Evolutionary conservation across 2,113 vertebrate species (phyloP).

Genomic region (Oostethus manadensis): DNA sequence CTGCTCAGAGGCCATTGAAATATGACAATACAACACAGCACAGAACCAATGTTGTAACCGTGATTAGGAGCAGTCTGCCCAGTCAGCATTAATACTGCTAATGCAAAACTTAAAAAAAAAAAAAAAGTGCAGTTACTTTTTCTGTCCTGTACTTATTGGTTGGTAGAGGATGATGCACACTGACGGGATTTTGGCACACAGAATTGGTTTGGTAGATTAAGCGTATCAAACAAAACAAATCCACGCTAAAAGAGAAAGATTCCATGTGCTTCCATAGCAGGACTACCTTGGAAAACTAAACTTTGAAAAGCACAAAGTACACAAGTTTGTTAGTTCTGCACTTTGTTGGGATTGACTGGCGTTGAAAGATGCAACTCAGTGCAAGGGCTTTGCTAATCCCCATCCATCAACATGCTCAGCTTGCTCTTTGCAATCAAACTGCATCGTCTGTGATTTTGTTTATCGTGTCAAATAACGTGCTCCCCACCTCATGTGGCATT

Average conservation of each 20-base stretch:
- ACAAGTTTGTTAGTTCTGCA: slow-evolving; percentile 1
- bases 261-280: background rate
- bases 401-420: slow-evolving; percentile 41
- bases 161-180: no score
- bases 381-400: slow-evolving; percentile 20
- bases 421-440: slow-evolving; percentile 4
- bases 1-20: no score
- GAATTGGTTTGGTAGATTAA: no score
- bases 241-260: background rate
- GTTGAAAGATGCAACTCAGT: slow-evolving; percentile 34
- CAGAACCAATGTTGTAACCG: no score
- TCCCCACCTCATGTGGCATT: background rate
- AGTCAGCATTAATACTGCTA: no score
- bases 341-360: slow-evolving; percentile 32
- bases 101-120: no score
- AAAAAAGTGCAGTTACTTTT: no score
- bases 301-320: background rate
- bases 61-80: no score
- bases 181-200: no score
- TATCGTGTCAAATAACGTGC: slow-evolving; percentile 9
- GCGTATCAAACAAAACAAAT: no score
- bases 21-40: no score
- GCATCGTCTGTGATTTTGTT: slow-evolving; percentile 12
- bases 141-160: no score
- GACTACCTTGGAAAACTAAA: background rate